Conservation (phyloP, 2,113 vertebrate genomes). For the Cyphomyrus plagiostoma region DNA sequence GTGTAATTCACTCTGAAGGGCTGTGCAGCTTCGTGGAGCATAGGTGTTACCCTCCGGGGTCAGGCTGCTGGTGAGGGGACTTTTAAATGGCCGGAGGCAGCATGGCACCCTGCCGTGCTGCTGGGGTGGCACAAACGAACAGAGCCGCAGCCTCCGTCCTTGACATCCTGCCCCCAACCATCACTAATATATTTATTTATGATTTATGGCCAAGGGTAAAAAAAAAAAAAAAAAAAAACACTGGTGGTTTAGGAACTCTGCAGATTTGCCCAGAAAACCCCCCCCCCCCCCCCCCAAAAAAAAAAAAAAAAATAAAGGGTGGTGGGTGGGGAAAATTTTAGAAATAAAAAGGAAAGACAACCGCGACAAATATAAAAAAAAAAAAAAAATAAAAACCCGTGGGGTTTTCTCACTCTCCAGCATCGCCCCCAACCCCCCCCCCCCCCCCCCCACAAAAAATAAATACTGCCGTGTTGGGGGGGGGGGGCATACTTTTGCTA, state of each 20-base stretch:
- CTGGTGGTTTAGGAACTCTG: not conserved
- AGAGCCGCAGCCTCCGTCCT: not conserved
- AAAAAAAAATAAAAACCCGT: no score
- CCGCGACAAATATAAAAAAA: no score
- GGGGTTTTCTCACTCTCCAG: no score
- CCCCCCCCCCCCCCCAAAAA: not conserved
- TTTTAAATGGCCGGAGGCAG: not conserved
- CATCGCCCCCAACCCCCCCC: no score
- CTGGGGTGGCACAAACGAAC: not conserved
- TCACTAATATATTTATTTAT: not conserved
- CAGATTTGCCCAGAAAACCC: not conserved
- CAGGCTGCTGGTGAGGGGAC: not conserved
- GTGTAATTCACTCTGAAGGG: not conserved
- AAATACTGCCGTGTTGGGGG: not conserved
- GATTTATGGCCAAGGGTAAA: not conserved
- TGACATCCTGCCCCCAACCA: not conserved
- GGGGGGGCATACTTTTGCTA: not conserved
- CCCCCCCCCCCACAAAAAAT: not conserved
- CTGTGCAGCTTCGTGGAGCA: not conserved
- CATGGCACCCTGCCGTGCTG: not conserved
- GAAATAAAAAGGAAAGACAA: no score
- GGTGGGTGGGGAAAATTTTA: no score
- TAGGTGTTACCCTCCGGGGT: not conserved
- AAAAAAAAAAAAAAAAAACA: not conserved
- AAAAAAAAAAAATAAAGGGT: not conserved